Evolutionary conservation across 2,797 vertebrate species (phyloP), one percentile per base, ranked within the genome.

Genomic region (Acanthis flammea): DNA sequence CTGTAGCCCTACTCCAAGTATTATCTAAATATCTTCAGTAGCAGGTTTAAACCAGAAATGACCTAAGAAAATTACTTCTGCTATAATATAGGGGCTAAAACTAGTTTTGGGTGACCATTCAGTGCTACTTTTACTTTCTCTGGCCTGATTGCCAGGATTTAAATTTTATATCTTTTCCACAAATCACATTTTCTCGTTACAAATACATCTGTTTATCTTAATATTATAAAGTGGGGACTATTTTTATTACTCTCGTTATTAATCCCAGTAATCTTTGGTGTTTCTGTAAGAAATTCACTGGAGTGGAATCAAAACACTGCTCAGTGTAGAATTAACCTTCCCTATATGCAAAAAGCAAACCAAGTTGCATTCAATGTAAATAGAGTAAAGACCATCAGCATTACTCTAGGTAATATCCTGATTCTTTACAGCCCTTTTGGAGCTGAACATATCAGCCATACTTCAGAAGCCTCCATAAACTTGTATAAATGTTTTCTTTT

Each of bases 401-500:
- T 86, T 91, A 73, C 70, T 77, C 22, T 72, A 0, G 86, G 89
- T 86, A 96, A 96, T 96, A 95, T 90, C 85, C 89, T 93, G 82
- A 86, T 94, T 75, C 41, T 95, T 96, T 93, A 96, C 79, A 81
- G 65, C 74, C 89, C 81, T 96, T 95, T 91, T 94, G 84, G 89
- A 91, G 78, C 62, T 78, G 75, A 94, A 72, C 30, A 14, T 73
- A 84, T 94, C 91, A 28, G 45, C 66, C 79, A 67, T 95, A 90
- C 82, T 96, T 97, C 94, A 96, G 96, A 96, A 97, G 87, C 85
- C 51, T 94, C 90, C 87, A 91, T 95, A 94, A 95, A 94, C 47
- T 91, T 96, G 51, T 47, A 81, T 84, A 95, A 97, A 97, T 92
- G 87, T 96, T 97, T 97, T 96, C 89, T 94, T 96, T 96, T 81